A percentile compares a stretch with the other conserved stretches of the same genome.
These are phyloP conservation scores for Paracanthobrama guichenoti DNA, from an alignment of 2,113 vertebrate species.

Conservation along the genomic window DNA sequence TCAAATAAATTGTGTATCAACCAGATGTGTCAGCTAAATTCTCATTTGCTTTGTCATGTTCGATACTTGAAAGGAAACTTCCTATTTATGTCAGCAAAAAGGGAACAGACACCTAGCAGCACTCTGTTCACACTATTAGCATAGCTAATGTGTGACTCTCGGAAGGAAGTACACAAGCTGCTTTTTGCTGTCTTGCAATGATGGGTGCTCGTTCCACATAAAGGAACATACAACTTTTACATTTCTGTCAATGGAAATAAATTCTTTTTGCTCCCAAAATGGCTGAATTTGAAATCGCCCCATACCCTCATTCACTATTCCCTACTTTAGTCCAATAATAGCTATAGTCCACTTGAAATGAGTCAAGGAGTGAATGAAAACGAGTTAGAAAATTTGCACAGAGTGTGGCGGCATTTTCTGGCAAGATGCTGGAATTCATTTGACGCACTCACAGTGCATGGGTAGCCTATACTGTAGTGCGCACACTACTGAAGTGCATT, in stretches of 20 bases:
- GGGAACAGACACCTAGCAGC: no score
- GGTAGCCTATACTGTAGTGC: no score
- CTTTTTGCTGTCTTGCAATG: neutral
- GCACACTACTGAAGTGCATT: neutral
- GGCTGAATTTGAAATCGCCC: neutral
- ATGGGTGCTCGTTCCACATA: neutral
- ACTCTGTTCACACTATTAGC: neutral
- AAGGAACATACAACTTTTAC: neutral
- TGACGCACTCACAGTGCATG: neutral
- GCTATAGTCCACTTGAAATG: neutral
- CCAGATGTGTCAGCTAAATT: neutral
- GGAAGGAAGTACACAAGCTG: neutral
- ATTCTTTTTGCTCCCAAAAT: neutral
- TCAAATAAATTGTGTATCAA: neutral
- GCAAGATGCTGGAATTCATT: neutral
- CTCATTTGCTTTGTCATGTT: neutral
- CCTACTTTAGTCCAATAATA: neutral
- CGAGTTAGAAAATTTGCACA: neutral
- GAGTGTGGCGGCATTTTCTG: neutral
- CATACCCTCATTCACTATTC: neutral
- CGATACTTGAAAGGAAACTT: neutral
- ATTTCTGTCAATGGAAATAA: neutral
- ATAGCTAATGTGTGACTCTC: neutral
- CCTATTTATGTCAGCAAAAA: neutral
- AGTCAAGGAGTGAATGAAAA: neutral